Evolutionary conservation across 2,797 vertebrate genomes (phyloP), one percentile per base, ranked within the genome.

Genomic region (Acipenser oxyrinchus): DNA sequence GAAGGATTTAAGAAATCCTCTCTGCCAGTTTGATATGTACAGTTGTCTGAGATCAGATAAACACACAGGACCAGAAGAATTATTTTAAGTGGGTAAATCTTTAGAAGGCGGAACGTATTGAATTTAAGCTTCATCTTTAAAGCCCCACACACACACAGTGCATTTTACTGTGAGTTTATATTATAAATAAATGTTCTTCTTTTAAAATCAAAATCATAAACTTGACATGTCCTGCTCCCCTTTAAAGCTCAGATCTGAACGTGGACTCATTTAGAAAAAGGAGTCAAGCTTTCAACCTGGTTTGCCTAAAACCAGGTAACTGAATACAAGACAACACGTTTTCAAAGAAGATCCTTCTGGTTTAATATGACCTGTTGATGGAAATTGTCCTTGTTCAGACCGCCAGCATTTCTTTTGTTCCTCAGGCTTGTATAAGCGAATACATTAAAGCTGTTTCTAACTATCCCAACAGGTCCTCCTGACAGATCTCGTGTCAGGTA

Each of bases 401-500:
- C 4, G 8, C 48, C 8, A 37, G 18, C 18, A 9, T 12, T 62
- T 6, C 7, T 48, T 10, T 62, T 37, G 48, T 62, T 62, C 23
- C 60, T 37, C 18, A 15, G 15, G 58, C 51, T 53, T 62, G 1
- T 37, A 1, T 62, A 18, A 62, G 18, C 10, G 5, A 62, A 23
- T 62, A 62, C 15, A 62, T 62, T 62, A 62, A 37, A 62, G 23
- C 7, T 10, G 23, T 7, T 37, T 37, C 48, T 62, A 62, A 62
- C 60, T 62, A 18, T 62, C 60, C 11, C 18, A 62, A 18, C 18
- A 62, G 60, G 60, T 62, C 8, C 9, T 10, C 23, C 23, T 37
- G 18, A 62, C 60, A 58, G 23, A 3, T 11, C 12, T 8, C 15
- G 8, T 58, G 55, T 58, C 55, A 58, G 55, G 55, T 58, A 58